phyloP scores from a whole-genome alignment of 1,140 invertebrate species.

The Eumaeus atala region DNA sequence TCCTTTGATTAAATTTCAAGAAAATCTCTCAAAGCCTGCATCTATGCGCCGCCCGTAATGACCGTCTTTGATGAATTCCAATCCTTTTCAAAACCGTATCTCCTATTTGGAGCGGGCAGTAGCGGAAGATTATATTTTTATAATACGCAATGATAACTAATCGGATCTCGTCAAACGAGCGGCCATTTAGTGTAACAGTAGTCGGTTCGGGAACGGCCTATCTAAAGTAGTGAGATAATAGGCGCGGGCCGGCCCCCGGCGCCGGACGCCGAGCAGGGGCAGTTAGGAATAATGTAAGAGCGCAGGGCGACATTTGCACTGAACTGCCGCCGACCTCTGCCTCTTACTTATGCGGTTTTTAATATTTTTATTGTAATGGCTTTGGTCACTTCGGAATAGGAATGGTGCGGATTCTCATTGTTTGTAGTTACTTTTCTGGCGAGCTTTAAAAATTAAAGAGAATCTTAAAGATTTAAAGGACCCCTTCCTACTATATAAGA shows the following conservation, averaged over 20 bases:
- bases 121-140: slow-evolving; percentile 66
- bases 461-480: too few species aligned
- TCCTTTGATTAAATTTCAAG: slow-evolving; percentile 52
- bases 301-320: slow-evolving; percentile 69
- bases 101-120: slow-evolving; percentile 25
- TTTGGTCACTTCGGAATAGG: slow-evolving; percentile 36
- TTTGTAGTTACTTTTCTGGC: too few species aligned
- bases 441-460: too few species aligned
- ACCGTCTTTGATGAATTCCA: slow-evolving; percentile 47
- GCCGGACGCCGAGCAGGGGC: slow-evolving; percentile 32
- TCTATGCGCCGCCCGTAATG: slow-evolving; percentile 36
- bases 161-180: slow-evolving; percentile 66
- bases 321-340: slow-evolving; percentile 66
- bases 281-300: slow-evolving; percentile 66
- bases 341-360: slow-evolving; percentile 74
- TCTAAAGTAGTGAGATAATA: slow-evolving; percentile 73
- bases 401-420: slow-evolving; percentile 23
- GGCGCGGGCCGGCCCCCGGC: slow-evolving; percentile 35
- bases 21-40: slow-evolving; percentile 53
- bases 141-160: slow-evolving; percentile 64
- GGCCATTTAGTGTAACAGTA: slow-evolving; percentile 63
- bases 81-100: slow-evolving; percentile 51
- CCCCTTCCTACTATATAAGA: too few species aligned
- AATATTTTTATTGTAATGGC: slow-evolving; percentile 72
- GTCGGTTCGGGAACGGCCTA: slow-evolving; percentile 56